Evolutionary conservation across 2,888 invertebrate genomes (phyloP).

Genomic region (Ophion slaviceki): DNA sequence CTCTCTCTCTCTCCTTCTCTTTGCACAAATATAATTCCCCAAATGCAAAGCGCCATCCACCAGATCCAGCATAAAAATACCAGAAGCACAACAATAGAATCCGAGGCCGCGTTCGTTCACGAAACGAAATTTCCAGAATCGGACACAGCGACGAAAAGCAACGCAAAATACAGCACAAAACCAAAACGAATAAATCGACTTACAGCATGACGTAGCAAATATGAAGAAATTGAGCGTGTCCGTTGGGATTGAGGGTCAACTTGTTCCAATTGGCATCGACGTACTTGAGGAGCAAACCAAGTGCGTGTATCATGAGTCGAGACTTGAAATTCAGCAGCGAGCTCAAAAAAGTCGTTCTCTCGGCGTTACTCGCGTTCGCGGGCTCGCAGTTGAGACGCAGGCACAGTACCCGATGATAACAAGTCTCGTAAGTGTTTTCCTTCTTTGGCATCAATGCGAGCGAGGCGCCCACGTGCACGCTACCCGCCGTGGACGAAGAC

Average conservation of each 20-base stretch:
- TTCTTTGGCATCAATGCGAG: slow-evolving; percentile 86
- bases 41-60: too few relatives aligned
- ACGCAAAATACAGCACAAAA: neutral
- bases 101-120: too few relatives aligned
- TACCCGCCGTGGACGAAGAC: slow-evolving; percentile 59
- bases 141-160: neutral
- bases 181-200: slow-evolving; percentile 75
- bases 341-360: slow-evolving; percentile 86
- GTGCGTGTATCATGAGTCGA: slow-evolving; percentile 87
- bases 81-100: too few relatives aligned
- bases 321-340: slow-evolving; percentile 87
- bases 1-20: too few relatives aligned
- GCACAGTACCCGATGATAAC: slow-evolving; percentile 85
- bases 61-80: too few relatives aligned
- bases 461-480: slow-evolving; percentile 82
- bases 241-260: slow-evolving; percentile 84
- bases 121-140: neutral
- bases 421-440: slow-evolving; percentile 87
- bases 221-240: slow-evolving; percentile 84
- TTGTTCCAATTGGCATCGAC: slow-evolving; percentile 88
- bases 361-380: slow-evolving; percentile 84
- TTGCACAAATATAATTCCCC: too few relatives aligned
- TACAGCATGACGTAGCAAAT: slow-evolving; percentile 87
- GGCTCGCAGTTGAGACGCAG: slow-evolving; percentile 86
- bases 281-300: slow-evolving; percentile 89